A percentile compares a stretch with the other conserved stretches of the same genome.
Conservation (phyloP, 1,140 invertebrate genomes). For the Globodera ellingtonae region DNA sequence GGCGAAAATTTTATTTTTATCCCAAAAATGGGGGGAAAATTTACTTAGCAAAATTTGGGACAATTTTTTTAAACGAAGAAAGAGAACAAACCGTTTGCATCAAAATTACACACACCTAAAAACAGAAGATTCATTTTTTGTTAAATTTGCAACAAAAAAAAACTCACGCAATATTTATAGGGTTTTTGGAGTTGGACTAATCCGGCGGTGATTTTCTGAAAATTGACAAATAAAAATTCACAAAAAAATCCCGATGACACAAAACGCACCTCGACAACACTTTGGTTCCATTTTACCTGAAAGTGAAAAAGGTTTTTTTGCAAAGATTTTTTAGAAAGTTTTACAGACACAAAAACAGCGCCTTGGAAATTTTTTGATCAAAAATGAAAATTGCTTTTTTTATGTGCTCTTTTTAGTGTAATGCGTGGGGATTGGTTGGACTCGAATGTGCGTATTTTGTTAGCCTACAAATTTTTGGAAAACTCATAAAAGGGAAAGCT, state of each 20-base stretch:
- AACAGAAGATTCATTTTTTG: neutral
- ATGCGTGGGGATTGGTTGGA: too few species aligned
- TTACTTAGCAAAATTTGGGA: too few species aligned
- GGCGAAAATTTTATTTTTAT: too few species aligned
- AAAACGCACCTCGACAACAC: neutral
- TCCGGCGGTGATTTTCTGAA: neutral
- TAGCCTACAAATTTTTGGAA: too few species aligned
- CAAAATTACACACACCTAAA: constrained; percentile 5
- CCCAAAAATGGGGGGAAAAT: too few species aligned
- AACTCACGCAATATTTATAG: constrained; percentile 3
- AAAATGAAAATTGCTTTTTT: too few species aligned
- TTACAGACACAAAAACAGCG: too few species aligned
- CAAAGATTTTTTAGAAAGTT: neutral
- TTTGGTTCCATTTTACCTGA: constrained; percentile 5
- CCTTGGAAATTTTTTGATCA: too few species aligned
- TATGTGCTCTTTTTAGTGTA: too few species aligned
- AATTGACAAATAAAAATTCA: neutral
- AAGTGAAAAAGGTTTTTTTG: neutral
- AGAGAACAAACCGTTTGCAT: neutral
- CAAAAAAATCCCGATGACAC: neutral
- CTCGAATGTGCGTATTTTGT: too few species aligned
- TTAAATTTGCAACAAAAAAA: neutral
- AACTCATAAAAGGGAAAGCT: too few species aligned
- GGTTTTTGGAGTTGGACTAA: neutral
- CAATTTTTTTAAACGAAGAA: too few species aligned